These are phyloP conservation scores for Cyphotilapia sp. DNA, from an alignment of 2,113 vertebrate genomes.

Conservation along the genomic window DNA sequence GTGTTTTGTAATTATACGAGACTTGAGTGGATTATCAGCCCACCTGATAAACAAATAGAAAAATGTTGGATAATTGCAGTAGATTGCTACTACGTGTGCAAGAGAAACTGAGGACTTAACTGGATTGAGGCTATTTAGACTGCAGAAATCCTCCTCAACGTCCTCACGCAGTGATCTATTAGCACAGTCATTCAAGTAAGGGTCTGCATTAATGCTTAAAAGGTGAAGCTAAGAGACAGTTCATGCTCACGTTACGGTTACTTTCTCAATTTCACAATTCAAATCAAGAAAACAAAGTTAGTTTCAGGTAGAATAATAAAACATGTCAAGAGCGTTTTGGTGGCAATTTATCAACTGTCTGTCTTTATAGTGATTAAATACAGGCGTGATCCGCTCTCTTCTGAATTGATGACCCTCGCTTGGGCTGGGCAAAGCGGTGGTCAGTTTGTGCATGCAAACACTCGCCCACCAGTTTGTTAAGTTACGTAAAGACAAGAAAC, in stretches of 20 bases:
- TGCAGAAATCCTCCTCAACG: not conserved
- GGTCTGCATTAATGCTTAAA: slow-evolving; percentile 15
- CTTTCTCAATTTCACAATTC: not conserved
- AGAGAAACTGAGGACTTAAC: not conserved
- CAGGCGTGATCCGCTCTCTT: not conserved
- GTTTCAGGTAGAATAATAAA: not conserved
- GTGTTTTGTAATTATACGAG: not conserved
- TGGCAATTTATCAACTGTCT: not conserved
- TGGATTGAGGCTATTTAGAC: slow-evolving; percentile 1
- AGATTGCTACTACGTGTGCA: not conserved
- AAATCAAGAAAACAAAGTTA: not conserved
- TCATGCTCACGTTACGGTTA: not conserved
- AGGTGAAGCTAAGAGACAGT: not conserved
- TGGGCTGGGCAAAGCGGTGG: not conserved
- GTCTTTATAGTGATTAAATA: not conserved
- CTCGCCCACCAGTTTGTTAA: not conserved
- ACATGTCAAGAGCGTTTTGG: not conserved
- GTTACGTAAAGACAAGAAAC: not conserved
- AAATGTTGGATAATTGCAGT: not conserved
- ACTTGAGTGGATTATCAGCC: not conserved
- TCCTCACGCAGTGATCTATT: not conserved
- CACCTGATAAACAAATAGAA: not conserved
- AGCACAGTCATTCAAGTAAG: not conserved
- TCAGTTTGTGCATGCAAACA: not conserved
- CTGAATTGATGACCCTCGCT: not conserved